Base-by-base conservation (phyloP, 1,140 invertebrate species). In the Batillaria attramentaria region DNA sequence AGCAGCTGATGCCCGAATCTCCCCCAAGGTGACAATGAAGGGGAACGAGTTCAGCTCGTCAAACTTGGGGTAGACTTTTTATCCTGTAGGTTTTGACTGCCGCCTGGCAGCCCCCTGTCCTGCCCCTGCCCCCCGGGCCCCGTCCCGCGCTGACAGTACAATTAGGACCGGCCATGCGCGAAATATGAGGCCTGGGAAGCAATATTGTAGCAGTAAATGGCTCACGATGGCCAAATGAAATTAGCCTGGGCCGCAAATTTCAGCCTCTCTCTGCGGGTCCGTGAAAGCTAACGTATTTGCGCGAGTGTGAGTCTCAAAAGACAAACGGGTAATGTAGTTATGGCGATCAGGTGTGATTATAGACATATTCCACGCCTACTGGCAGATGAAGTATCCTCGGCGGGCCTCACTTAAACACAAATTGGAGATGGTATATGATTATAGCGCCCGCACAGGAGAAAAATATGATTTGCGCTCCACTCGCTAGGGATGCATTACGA, bases 151-250 rank as follows among this genome's bases (percentile, higher is more conserved):
- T 78, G 76, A 78, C 76, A 78, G 76, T 28, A 66, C 76, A 43
- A 78, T 78, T 78, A 78, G 66, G 76, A 33, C 65, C 50, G 72
- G 39, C 72, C 72, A 75, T 74, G 70, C 62, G 72, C 74, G 78
- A 79, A 79, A 79, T 73, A 79, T 74, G 78, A 79, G 72, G 54
- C 76, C 76, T 35, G 20, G 37, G 76, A 65, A 54, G 66, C 76
- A 78, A 78, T 78, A 78, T 78, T 78, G 76, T 78, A 70, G 69
- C 43, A 72, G 76, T 78, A 78, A 78, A 78, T 78, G 66, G 66
- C 76, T 69, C 66, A 78, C 76, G 76, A 70, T 78, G 46, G 41
- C 60, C 69, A 75, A 78, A 78, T 69, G 66, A 42, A 78, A 78
- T 78, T 78, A 78, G 46, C 76, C 57, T 66, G 65, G 33, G 54